Percentiles rank a stretch among this genome's conserved stretches.
phyloP scores from a whole-genome alignment of 2,888 invertebrate genomes.

The Trichogramma evanescens region DNA sequence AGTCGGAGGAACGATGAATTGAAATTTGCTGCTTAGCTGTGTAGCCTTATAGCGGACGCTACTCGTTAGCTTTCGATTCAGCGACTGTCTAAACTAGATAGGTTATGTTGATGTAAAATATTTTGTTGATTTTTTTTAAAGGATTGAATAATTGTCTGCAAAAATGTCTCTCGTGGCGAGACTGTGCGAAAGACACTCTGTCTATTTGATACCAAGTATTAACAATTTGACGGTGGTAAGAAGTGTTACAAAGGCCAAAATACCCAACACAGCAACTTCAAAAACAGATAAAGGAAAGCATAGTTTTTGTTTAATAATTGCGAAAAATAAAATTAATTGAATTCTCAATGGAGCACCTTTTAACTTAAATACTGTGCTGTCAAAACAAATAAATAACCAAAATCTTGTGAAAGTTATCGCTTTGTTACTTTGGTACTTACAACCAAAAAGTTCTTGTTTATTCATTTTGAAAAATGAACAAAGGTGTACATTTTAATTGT shows the following conservation, averaged over 20 bases:
- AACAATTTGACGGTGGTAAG: background rate
- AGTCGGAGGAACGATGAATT: no score
- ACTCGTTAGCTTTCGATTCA: no score
- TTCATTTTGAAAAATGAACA: background rate
- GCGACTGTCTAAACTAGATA: background rate
- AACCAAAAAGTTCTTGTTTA: background rate
- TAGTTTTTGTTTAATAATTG: background rate
- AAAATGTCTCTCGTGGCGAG: constrained; percentile 18
- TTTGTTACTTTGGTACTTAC: no score
- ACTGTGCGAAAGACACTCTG: constrained; percentile 8
- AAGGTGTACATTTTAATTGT: background rate
- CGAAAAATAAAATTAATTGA: no score
- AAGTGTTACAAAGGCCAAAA: constrained; percentile 3
- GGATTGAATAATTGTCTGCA: background rate
- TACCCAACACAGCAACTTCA: constrained; percentile 9
- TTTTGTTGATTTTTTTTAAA: background rate
- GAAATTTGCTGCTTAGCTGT: no score
- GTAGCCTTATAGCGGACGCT: no score
- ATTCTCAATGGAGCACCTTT: no score
- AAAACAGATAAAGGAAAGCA: constrained; percentile 13
- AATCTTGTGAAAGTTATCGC: no score
- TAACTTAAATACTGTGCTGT: no score
- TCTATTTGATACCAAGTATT: constrained; percentile 8
- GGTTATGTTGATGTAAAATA: constrained; percentile 14
- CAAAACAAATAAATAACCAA: no score